Evolutionary conservation across 2,888 invertebrate genomes (phyloP).

Genomic region (Ctena decussata): DNA sequence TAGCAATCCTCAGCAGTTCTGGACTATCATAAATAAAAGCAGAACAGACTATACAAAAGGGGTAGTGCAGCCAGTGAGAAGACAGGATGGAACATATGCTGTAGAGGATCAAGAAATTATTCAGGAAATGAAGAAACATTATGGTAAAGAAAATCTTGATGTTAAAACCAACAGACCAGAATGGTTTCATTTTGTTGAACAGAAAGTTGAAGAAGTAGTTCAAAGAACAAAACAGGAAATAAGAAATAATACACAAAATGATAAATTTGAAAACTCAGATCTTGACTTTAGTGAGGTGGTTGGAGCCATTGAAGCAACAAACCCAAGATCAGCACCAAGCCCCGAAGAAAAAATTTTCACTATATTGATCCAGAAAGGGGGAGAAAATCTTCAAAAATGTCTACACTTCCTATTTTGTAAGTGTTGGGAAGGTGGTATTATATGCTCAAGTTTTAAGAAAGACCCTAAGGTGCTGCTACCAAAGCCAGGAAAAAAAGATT

Average conservation of each 20-base stretch:
- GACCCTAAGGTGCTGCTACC: not conserved
- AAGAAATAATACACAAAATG: not conserved
- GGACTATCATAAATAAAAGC: not conserved
- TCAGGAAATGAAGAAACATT: not conserved
- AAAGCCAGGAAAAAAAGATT: not conserved
- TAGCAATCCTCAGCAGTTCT: not conserved
- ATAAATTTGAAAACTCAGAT: not conserved
- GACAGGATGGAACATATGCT: not conserved
- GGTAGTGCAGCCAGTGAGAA: not conserved
- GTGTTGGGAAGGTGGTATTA: not conserved
- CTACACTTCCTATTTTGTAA: not conserved
- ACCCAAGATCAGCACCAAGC: not conserved
- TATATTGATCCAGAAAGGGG: constrained; percentile 11
- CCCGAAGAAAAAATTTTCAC: constrained; percentile 16
- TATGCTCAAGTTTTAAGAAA: not conserved
- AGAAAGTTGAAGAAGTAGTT: not conserved
- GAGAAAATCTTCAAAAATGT: not conserved
- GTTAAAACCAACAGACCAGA: not conserved
- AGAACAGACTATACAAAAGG: not conserved
- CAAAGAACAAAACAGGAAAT: not conserved
- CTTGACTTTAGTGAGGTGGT: not conserved
- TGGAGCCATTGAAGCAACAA: not conserved
- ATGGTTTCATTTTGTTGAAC: not conserved
- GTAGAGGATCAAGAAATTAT: not conserved
- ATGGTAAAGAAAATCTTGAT: not conserved